phyloP scores from a whole-genome alignment of 2,888 invertebrate species.

The Plebejus anna region DNA sequence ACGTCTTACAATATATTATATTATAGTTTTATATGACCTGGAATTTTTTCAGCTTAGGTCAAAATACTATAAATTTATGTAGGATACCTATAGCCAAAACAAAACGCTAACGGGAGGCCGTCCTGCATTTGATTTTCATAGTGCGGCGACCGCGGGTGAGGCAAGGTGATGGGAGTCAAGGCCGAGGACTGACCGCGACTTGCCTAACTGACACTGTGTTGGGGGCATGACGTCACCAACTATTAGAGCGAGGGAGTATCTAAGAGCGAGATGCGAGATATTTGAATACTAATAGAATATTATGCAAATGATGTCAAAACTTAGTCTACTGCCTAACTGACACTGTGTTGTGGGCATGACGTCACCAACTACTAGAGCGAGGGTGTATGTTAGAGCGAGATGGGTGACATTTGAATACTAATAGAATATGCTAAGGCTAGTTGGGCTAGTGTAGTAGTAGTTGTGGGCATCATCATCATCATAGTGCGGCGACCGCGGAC shows the following conservation, averaged over 20 bases:
- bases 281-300: not conserved
- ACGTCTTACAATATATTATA: too few relatives aligned
- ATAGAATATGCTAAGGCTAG: too few relatives aligned
- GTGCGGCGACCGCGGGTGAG: constrained; percentile 26
- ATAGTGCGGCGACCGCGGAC: constrained; percentile 28
- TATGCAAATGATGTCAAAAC: too few relatives aligned
- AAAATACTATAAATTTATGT: not conserved
- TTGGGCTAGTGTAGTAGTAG: too few relatives aligned
- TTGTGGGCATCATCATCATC: not conserved
- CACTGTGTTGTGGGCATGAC: too few relatives aligned
- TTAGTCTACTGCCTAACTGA: too few relatives aligned
- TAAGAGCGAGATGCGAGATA: not conserved
- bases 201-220: not conserved
- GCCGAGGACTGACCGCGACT: constrained; percentile 23
- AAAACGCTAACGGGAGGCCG: constrained; percentile 13
- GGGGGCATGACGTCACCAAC: not conserved
- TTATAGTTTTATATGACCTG: too few relatives aligned
- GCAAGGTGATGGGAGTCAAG: constrained; percentile 31
- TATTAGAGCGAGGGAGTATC: not conserved
- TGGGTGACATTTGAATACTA: too few relatives aligned
- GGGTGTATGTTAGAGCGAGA: too few relatives aligned
- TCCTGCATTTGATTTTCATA: constrained; percentile 24
- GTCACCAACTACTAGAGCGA: too few relatives aligned
- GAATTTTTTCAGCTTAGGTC: too few relatives aligned
- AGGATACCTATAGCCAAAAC: not conserved